Evolutionary conservation across 2,888 invertebrate genomes (phyloP).

Genomic region (Orthosia cruda): DNA sequence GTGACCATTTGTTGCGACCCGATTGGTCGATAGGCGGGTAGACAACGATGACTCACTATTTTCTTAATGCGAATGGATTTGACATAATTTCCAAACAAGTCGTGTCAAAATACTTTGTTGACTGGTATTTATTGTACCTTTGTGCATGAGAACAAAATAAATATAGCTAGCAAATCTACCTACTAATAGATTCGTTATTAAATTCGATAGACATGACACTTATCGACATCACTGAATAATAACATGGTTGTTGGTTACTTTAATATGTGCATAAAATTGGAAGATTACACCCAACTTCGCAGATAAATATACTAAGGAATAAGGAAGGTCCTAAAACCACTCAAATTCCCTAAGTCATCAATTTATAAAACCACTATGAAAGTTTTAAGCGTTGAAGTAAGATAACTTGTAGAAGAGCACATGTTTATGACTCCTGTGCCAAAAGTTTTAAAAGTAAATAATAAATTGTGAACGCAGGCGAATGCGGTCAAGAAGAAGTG

Average conservation of each 20-base stretch:
- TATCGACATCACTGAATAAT: neutral
- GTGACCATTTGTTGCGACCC: no score
- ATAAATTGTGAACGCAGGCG: constrained; percentile 46
- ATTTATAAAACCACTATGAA: constrained; percentile 42
- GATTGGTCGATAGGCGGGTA: no score
- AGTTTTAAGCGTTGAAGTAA: constrained; percentile 50
- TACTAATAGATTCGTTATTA: no score
- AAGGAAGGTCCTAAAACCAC: constrained; percentile 10
- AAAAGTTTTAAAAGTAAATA: constrained; percentile 61
- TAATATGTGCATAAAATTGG: neutral
- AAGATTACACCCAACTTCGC: neutral
- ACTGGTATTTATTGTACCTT: no score
- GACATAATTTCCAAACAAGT: no score
- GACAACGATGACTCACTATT: no score
- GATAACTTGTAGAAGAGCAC: constrained; percentile 42
- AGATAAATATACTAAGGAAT: neutral
- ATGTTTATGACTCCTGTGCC: constrained; percentile 57
- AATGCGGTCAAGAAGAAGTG: constrained; percentile 53
- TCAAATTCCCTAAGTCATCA: constrained; percentile 18
- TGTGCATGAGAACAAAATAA: no score
- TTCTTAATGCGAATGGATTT: no score
- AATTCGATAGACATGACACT: neutral
- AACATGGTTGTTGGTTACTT: neutral
- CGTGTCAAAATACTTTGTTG: no score
- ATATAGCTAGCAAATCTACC: no score